Percentiles rank a stretch among this genome's conserved stretches.
Evolutionary conservation across 1,140 invertebrate species (phyloP).

Genomic region (Epicauta chinensis): DNA sequence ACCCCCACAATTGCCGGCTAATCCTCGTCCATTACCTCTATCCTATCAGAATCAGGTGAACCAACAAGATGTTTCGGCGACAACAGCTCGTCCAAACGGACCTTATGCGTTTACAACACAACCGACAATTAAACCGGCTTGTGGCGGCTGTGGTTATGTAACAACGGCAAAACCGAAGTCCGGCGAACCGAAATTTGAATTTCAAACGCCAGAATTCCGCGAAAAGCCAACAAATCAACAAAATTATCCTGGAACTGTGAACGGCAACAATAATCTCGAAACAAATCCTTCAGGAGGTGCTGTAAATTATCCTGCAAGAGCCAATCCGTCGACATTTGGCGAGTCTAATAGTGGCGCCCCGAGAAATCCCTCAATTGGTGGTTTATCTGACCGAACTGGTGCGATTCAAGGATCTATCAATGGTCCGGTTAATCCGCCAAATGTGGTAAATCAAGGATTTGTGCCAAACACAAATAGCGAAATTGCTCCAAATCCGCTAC

Average conservation of each 20-base stretch:
- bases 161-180: neutral
- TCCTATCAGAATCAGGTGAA: neutral
- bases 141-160: constrained; percentile 36
- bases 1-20: neutral
- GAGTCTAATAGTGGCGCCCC: neutral
- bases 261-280: too few species aligned
- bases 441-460: too few species aligned
- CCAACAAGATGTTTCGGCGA: neutral
- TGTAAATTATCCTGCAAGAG: neutral
- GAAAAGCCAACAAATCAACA: too few species aligned
- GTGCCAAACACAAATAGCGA: too few species aligned
- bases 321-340: too few species aligned
- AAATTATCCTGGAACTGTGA: too few species aligned
- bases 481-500: too few species aligned
- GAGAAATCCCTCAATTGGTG: neutral
- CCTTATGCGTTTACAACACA: constrained; percentile 33
- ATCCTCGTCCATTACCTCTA: constrained; percentile 2
- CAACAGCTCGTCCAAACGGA: constrained; percentile 6
- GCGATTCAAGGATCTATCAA: neutral
- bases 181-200: neutral
- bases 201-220: neutral
- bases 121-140: constrained; percentile 38
- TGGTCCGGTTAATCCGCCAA: constrained; percentile 6
- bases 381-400: too few species aligned
- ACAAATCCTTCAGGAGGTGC: neutral